These are phyloP conservation scores for Jaculus jaculus DNA, from an alignment of 2,113 vertebrate species.

Conservation along the genomic window DNA sequence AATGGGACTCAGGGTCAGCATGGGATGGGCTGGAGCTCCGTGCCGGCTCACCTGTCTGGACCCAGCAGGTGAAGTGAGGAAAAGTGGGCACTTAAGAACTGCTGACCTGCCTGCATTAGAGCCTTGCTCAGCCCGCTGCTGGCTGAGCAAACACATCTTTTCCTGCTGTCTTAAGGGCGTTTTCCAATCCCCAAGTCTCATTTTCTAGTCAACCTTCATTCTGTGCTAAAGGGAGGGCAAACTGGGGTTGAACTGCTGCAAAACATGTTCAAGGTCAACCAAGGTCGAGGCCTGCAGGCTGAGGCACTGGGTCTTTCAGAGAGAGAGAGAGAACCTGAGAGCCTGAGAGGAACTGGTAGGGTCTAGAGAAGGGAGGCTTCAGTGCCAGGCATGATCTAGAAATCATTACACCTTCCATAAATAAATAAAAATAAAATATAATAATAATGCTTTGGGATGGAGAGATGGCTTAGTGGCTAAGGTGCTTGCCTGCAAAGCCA, in stretches of 20 bases:
- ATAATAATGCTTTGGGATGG: too few species aligned
- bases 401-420: not conserved
- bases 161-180: not conserved
- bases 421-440: too few species aligned
- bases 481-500: too few species aligned
- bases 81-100: not conserved
- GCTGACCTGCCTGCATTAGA: not conserved
- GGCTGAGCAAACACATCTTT: not conserved
- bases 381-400: too few species aligned
- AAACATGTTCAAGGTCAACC: not conserved
- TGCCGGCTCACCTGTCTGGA: too few species aligned
- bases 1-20: too few species aligned
- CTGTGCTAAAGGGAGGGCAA: fast-evolving
- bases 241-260: not conserved
- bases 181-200: not conserved
- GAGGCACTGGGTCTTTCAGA: not conserved
- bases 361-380: not conserved
- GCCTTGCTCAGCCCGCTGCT: not conserved
- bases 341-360: not conserved
- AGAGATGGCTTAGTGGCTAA: too few species aligned
- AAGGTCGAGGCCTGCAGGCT: not conserved
- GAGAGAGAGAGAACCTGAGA: not conserved
- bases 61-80: not conserved
- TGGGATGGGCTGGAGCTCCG: not conserved
- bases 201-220: not conserved